Conservation (phyloP, 1,140 invertebrate genomes). For the Orussus abietinus region DNA sequence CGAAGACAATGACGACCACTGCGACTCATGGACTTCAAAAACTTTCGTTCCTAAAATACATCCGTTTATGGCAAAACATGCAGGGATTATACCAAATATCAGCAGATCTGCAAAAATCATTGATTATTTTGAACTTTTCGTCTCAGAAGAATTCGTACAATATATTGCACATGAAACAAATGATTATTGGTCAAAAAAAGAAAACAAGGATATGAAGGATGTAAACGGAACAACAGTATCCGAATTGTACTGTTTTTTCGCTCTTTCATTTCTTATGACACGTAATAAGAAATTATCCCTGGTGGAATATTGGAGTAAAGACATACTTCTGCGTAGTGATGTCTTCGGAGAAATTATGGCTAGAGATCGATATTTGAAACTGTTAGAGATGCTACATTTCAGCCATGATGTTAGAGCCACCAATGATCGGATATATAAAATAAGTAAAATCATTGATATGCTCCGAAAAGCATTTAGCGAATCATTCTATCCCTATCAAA, state of each 20-base stretch:
- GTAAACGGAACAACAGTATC: constrained; percentile 1
- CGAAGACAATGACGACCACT: constrained; percentile 6
- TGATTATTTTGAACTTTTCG: constrained; percentile 12
- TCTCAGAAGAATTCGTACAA: constrained; percentile 9
- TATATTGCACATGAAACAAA: constrained; percentile 12
- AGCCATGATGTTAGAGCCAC: no score
- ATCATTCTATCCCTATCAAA: no score
- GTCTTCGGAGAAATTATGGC: no score
- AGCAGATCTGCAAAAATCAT: constrained; percentile 12
- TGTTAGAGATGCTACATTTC: no score
- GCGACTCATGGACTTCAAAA: constrained; percentile 9
- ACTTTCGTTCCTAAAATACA: constrained; percentile 10
- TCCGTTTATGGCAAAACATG: constrained; percentile 3
- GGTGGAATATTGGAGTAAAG: no score
- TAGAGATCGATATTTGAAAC: no score
- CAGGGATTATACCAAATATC: constrained; percentile 12
- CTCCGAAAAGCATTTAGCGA: no score
- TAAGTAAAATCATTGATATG: no score
- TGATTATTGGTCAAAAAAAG: constrained; percentile 8
- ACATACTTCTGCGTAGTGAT: no score
- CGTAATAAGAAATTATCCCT: no score
- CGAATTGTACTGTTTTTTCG: constrained; percentile 15
- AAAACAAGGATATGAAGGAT: neutral
- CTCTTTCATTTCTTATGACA: no score
- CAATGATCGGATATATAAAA: no score